Evolutionary conservation across 2,797 vertebrate species (phyloP).

Genomic region (Enteromius argenteus): DNA sequence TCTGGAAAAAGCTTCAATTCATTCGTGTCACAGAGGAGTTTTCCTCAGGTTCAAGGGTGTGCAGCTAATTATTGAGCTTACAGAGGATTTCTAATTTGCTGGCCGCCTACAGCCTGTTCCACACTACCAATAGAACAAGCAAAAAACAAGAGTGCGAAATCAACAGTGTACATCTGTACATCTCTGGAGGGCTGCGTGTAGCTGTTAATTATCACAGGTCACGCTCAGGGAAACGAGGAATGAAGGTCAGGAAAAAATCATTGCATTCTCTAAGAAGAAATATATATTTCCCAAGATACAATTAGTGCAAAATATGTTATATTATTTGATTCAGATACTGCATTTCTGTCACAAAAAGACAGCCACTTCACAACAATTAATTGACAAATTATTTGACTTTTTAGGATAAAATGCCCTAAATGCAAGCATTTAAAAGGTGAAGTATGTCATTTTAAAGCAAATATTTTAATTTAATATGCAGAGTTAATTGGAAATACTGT

Average conservation of each 20-base stretch:
- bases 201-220: conserved; percentile 72
- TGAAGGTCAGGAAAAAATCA: conserved; percentile 71
- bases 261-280: not conserved
- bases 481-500: not conserved
- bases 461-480: not conserved
- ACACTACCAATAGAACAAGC: conserved; percentile 41
- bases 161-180: conserved; percentile 60
- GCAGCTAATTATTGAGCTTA: conserved; percentile 62
- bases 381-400: not conserved
- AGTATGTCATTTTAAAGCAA: not conserved
- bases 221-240: conserved; percentile 55
- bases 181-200: conserved; percentile 69
- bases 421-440: not conserved
- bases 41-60: conserved; percentile 66
- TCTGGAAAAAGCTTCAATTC: conserved; percentile 55
- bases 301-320: conserved; percentile 5
- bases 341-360: conserved; percentile 8
- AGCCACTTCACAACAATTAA: not conserved
- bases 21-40: conserved; percentile 57
- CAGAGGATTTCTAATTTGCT: conserved; percentile 57
- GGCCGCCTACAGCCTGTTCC: conserved; percentile 44
- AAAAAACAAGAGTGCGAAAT: conserved; percentile 55
- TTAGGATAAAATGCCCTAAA: not conserved
- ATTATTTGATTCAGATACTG: conserved; percentile 2
- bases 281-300: not conserved